phyloP scores from a whole-genome alignment of 2,797 vertebrate species.

The Loris lydekkerianus region DNA sequence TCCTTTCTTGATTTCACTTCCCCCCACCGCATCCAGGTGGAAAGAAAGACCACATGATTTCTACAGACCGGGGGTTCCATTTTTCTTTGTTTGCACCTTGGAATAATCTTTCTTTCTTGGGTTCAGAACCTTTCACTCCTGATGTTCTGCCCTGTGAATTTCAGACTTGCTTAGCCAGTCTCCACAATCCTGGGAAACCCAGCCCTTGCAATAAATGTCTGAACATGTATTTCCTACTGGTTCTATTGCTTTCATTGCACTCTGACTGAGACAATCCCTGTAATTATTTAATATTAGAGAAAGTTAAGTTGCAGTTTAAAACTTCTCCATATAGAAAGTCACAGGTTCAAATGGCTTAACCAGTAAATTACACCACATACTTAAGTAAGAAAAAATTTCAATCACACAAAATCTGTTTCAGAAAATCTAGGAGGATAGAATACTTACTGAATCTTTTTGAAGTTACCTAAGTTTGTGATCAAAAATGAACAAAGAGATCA shows the following conservation, averaged over 20 bases:
- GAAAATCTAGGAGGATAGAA: background rate
- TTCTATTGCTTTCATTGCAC: background rate
- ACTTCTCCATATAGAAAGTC: background rate
- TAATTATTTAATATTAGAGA: background rate
- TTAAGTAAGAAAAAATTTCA: conserved; percentile 40
- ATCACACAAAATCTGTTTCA: conserved; percentile 9
- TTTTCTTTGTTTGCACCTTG: too few species aligned
- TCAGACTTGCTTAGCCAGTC: background rate
- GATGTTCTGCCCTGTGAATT: background rate
- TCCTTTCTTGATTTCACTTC: too few species aligned
- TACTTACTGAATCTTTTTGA: background rate
- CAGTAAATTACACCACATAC: background rate
- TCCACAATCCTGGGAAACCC: background rate
- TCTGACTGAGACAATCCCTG: background rate
- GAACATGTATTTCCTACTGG: background rate
- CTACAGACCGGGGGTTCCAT: too few species aligned
- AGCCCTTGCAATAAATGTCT: background rate
- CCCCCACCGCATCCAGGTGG: too few species aligned
- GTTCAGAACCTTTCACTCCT: too few species aligned
- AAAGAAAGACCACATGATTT: too few species aligned
- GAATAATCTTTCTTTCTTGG: too few species aligned
- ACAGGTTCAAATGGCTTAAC: background rate
- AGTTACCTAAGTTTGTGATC: background rate
- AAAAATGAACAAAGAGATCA: background rate
- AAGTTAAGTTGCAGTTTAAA: background rate